Percentiles rank a stretch among this genome's conserved stretches.
phyloP scores from a whole-genome alignment of 2,888 invertebrate genomes.

The Philhelius pedissequus region DNA sequence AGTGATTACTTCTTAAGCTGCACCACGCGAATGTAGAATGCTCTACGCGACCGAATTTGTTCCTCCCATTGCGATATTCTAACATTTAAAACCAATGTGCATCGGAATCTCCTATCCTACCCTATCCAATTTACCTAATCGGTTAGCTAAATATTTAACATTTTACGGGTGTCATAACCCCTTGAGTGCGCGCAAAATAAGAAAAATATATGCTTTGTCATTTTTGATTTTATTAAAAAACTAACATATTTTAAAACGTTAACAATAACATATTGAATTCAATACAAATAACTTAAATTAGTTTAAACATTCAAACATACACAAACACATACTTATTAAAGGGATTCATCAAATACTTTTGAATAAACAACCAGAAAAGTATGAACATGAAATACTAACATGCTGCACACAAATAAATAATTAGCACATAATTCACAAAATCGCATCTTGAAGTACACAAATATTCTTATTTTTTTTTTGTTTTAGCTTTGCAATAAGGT shows the following conservation, averaged over 20 bases:
- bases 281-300: not conserved
- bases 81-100: no score
- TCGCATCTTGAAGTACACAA: not conserved
- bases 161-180: no score
- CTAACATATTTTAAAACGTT: not conserved
- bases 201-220: no score
- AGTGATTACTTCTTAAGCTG: no score
- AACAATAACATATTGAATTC: not conserved
- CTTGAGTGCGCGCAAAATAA: no score
- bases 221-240: not conserved
- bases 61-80: no score
- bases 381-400: not conserved
- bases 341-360: not conserved
- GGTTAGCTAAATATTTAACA: no score
- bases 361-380: not conserved
- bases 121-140: no score
- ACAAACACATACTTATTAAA: not conserved
- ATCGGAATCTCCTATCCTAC: no score
- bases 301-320: no score
- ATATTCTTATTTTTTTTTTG: not conserved
- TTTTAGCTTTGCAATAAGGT: not conserved
- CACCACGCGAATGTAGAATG: no score
- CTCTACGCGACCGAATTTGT: no score
- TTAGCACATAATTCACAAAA: slow-evolving; percentile 1
- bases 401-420: not conserved